These are phyloP conservation scores for Myoxocephalus aenaeus DNA, from an alignment of 2,797 vertebrate species.

Conservation along the genomic window DNA sequence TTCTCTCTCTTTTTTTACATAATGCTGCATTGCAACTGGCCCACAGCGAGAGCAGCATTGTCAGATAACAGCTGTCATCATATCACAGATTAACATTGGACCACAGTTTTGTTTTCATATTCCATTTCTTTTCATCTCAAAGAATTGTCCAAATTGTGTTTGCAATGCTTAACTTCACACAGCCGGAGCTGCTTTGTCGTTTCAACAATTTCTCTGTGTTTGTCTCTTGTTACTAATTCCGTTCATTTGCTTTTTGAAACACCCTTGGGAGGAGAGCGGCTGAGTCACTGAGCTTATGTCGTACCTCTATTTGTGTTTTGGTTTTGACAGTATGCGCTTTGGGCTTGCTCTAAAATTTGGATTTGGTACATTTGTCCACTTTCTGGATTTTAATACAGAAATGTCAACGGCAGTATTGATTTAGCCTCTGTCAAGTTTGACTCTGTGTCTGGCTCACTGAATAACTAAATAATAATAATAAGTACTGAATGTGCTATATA, in stretches of 20 bases:
- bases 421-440: background rate
- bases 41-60: background rate
- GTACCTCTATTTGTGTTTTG: constrained; percentile 37
- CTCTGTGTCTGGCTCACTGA: background rate
- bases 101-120: background rate
- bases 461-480: background rate
- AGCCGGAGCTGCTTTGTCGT: background rate
- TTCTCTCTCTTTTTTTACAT: background rate
- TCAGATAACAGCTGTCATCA: background rate
- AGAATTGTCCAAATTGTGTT: background rate
- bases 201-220: background rate
- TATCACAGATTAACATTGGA: background rate
- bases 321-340: constrained; percentile 9
- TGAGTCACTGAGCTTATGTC: constrained; percentile 30
- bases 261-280: constrained; percentile 13
- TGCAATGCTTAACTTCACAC: background rate
- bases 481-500: background rate
- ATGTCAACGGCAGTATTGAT: background rate
- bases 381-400: background rate
- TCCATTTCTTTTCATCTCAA: background rate
- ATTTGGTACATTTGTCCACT: background rate
- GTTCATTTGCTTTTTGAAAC: constrained; percentile 27
- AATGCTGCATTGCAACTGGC: background rate
- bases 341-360: background rate
- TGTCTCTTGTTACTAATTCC: constrained; percentile 17